Evolutionary conservation across 2,888 invertebrate genomes (phyloP).

Genomic region (Willowsia nigromaculata): DNA sequence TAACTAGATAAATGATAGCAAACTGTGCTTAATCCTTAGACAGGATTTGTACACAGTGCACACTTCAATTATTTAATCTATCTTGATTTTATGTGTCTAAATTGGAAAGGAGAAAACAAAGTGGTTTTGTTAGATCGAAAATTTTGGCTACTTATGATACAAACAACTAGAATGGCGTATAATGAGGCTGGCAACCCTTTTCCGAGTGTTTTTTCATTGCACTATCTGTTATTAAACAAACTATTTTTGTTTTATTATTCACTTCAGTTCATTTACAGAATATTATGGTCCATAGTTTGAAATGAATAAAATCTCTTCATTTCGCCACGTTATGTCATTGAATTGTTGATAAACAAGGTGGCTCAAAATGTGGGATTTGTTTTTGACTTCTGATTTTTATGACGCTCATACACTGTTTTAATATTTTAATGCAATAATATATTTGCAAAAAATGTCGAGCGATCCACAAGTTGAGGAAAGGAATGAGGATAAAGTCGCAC

Average conservation of each 20-base stretch:
- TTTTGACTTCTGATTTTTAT: not conserved
- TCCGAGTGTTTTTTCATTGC: not conserved
- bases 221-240: not conserved
- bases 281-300: not conserved
- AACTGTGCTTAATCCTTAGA: too few relatives aligned
- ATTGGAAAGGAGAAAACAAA: too few relatives aligned
- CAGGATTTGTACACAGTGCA: too few relatives aligned
- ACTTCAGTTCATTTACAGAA: not conserved
- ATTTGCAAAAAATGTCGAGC: too few relatives aligned
- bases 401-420: not conserved
- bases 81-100: too few relatives aligned
- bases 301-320: not conserved
- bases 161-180: not conserved
- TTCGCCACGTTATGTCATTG: not conserved
- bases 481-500: not conserved
- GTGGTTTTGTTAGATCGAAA: too few relatives aligned
- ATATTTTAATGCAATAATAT: too few relatives aligned
- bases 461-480: not conserved
- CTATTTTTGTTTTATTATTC: not conserved
- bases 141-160: too few relatives aligned
- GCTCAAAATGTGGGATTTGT: not conserved
- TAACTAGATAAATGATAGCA: too few relatives aligned
- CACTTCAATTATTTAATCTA: too few relatives aligned
- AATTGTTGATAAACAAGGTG: not conserved
- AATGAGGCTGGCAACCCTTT: not conserved